phyloP scores from a whole-genome alignment of 2,797 vertebrate genomes.

The Mico argentatus region DNA sequence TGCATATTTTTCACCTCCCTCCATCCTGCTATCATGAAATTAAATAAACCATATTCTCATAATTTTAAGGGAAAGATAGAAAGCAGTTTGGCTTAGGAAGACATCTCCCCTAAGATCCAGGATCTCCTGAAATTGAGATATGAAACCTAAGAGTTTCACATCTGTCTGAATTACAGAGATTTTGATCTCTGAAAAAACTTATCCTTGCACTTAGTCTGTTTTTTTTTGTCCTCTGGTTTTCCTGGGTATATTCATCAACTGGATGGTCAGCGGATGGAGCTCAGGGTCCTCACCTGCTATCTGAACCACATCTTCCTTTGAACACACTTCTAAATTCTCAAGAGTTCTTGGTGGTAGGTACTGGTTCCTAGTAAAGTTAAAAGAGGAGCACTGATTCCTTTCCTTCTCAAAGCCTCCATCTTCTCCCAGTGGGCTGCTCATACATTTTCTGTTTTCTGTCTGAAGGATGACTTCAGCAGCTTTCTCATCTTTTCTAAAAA shows the following conservation, averaged over 20 bases:
- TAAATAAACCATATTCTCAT: not conserved
- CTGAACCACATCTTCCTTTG: not conserved
- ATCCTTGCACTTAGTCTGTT: not conserved
- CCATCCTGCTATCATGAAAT: not conserved
- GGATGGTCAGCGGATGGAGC: not conserved
- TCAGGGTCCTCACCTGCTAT: not conserved
- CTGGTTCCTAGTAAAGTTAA: not conserved
- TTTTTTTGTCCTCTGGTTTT: not conserved
- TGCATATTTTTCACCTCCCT: not conserved
- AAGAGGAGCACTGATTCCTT: not conserved
- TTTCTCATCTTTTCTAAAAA: not conserved
- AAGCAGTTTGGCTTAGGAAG: not conserved
- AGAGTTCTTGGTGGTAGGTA: not conserved
- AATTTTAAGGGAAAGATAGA: conserved; percentile 9
- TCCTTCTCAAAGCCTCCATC: not conserved
- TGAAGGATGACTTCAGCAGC: not conserved
- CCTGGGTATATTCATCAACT: not conserved
- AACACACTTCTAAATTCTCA: not conserved
- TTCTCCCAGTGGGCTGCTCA: not conserved
- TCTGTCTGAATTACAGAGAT: not conserved
- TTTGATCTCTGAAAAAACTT: not conserved
- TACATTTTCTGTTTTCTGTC: not conserved
- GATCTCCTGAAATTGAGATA: conserved; percentile 1
- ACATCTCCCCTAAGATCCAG: not conserved
- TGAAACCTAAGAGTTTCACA: not conserved